phyloP scores from a whole-genome alignment of 2,888 invertebrate genomes.

The Ganaspis brasiliensis region DNA sequence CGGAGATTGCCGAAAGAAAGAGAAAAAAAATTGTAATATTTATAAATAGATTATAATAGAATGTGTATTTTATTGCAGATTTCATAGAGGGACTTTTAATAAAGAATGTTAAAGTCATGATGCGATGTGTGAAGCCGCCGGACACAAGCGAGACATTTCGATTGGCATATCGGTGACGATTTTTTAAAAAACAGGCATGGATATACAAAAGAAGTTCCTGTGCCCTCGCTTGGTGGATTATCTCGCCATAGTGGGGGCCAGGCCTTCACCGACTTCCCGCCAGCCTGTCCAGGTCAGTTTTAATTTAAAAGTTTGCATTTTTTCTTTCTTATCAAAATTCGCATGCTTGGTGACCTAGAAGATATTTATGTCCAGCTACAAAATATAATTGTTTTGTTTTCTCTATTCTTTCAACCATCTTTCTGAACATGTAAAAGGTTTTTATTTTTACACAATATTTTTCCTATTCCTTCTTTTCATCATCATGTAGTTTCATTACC shows the following conservation, averaged over 20 bases:
- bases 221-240: conserved; percentile 97
- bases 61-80: background rate
- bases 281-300: conserved; percentile 88
- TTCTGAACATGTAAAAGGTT: too few relatives aligned
- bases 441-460: too few relatives aligned
- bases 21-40: too few relatives aligned
- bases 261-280: conserved; percentile 87
- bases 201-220: conserved; percentile 89
- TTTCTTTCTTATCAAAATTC: conserved; percentile 16
- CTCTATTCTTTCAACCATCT: too few relatives aligned
- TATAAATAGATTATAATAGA: background rate
- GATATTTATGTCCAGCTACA: too few relatives aligned
- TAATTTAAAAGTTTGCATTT: conserved; percentile 47
- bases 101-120: conserved; percentile 72
- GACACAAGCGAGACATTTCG: conserved; percentile 57
- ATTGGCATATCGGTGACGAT: conserved; percentile 73
- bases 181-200: conserved; percentile 76
- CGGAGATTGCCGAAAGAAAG: too few relatives aligned
- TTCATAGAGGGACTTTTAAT: conserved; percentile 21
- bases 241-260: conserved; percentile 97
- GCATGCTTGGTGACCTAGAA: too few relatives aligned
- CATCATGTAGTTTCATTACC: too few relatives aligned
- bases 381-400: too few relatives aligned
- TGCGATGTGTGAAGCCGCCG: conserved; percentile 63
- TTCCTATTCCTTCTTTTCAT: too few relatives aligned